phyloP scores from a whole-genome alignment of 30 jellyfish, hydroid and myxozoan species.

The Nemopilema nomurai region DNA sequence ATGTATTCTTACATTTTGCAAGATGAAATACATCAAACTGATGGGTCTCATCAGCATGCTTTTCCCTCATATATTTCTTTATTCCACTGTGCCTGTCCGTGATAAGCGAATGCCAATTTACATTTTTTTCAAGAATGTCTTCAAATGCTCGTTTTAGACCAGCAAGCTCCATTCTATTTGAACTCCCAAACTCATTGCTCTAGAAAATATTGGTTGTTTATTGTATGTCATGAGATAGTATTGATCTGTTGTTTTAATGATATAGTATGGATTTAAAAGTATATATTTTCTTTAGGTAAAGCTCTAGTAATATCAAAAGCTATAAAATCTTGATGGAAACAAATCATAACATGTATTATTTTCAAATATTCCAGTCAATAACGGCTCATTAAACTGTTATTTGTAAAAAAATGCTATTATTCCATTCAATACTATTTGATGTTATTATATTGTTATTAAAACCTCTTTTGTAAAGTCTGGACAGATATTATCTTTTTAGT shows the following conservation, averaged over 20 bases:
- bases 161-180: slow-evolving; percentile 39
- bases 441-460: not conserved
- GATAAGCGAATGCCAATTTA: not conserved
- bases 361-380: not conserved
- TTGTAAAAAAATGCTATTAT: not conserved
- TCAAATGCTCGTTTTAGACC: slow-evolving; percentile 24
- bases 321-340: not conserved
- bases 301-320: not conserved
- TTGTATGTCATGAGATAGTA: not conserved
- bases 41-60: slow-evolving; percentile 6
- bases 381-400: not conserved
- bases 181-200: slow-evolving; percentile 58
- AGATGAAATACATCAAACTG: slow-evolving; percentile 45
- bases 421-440: not conserved
- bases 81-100: slow-evolving; percentile 37
- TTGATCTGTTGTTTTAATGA: not conserved
- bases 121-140: not conserved
- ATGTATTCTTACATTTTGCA: slow-evolving; percentile 26
- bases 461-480: slow-evolving; percentile 9
- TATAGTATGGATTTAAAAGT: not conserved
- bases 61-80: slow-evolving; percentile 28
- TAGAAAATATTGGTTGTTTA: not conserved
- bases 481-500: slow-evolving; percentile 1
- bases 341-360: not conserved
- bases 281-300: not conserved